Conservation (phyloP, 2,888 invertebrate genomes). For the Odontocerum albicorne region DNA sequence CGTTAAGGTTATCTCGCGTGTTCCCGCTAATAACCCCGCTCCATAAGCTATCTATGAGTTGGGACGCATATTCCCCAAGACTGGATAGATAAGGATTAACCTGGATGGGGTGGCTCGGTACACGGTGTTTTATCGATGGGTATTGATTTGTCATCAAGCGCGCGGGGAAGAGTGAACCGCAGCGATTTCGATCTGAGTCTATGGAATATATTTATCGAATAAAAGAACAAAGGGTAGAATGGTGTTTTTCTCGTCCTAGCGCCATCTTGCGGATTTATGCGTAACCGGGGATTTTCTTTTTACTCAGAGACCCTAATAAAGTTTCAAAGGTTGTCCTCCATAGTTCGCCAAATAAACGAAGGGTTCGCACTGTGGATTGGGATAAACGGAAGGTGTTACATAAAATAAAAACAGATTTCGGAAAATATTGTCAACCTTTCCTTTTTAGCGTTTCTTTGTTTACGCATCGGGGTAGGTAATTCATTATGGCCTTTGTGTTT, state of each 20-base stretch:
- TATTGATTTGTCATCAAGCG: slow-evolving; percentile 33
- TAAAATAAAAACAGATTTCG: slow-evolving; percentile 35
- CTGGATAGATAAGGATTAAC: slow-evolving; percentile 14
- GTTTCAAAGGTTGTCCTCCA: slow-evolving; percentile 29
- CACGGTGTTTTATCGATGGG: slow-evolving; percentile 1
- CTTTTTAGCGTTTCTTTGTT: slow-evolving; percentile 15
- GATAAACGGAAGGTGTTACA: slow-evolving; percentile 34
- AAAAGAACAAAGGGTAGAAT: slow-evolving; percentile 31
- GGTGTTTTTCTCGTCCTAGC: slow-evolving; percentile 25
- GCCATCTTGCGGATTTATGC: slow-evolving; percentile 34
- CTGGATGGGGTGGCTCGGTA: slow-evolving; percentile 8
- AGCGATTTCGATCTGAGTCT: slow-evolving; percentile 4
- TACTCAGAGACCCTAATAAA: slow-evolving; percentile 35
- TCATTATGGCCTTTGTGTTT: slow-evolving; percentile 21
- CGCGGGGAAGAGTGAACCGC: slow-evolving; percentile 6
- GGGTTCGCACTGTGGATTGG: slow-evolving; percentile 19
- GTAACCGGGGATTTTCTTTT: slow-evolving; percentile 33
- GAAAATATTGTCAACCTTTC: slow-evolving; percentile 31
- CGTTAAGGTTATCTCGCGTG: too few relatives aligned
- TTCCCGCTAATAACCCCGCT: background rate
- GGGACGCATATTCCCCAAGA: slow-evolving; percentile 10
- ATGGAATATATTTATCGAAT: slow-evolving; percentile 34
- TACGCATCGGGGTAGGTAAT: slow-evolving; percentile 1
- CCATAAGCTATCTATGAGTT: background rate
- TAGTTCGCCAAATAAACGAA: slow-evolving; percentile 32